Conservation (phyloP, 2,113 vertebrate species). For the Electrona antarctica region DNA sequence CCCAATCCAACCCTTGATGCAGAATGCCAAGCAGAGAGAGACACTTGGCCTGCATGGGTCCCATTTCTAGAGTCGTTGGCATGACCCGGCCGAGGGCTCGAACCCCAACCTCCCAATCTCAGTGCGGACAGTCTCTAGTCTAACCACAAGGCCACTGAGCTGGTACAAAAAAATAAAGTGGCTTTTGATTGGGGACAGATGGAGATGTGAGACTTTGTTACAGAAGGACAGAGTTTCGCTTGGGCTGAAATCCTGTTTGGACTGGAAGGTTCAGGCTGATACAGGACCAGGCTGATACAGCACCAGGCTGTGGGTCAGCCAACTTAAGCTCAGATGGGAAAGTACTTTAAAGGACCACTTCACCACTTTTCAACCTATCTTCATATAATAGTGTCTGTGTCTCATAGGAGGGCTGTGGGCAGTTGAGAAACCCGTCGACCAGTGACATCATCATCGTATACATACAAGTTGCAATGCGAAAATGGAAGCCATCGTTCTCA, state of each 20-base stretch:
- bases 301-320: background rate
- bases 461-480: too few relatives aligned
- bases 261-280: background rate
- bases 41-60: too few relatives aligned
- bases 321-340: background rate
- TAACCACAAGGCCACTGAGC: background rate
- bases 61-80: too few relatives aligned
- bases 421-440: too few relatives aligned
- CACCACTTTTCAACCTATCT: too few relatives aligned
- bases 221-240: background rate
- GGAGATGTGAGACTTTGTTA: background rate
- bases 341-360: too few relatives aligned
- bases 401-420: too few relatives aligned
- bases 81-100: background rate
- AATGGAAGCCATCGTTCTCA: too few relatives aligned
- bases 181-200: background rate
- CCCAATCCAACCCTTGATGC: too few relatives aligned
- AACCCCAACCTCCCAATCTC: background rate
- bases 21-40: too few relatives aligned
- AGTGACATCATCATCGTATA: too few relatives aligned
- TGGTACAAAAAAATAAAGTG: background rate
- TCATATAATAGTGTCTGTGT: too few relatives aligned
- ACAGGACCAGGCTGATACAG: background rate
- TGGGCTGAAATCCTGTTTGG: constrained; percentile 17
- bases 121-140: background rate